Conservation (phyloP, 2,113 vertebrate species). For the Podiceps cristatus region DNA sequence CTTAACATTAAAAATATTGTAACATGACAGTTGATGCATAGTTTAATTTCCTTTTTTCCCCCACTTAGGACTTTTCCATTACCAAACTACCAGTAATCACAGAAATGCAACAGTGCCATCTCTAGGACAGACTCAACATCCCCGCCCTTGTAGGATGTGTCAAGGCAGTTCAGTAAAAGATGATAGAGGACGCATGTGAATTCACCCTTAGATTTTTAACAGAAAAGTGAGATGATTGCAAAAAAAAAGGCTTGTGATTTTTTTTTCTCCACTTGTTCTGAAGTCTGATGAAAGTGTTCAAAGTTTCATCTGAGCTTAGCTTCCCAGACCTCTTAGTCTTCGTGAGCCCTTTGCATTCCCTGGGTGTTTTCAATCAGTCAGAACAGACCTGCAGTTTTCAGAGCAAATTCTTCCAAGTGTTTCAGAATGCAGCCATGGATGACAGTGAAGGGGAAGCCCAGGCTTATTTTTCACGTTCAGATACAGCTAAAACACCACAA, state of each 20-base stretch:
- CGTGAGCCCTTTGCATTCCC: background rate
- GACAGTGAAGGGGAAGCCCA: background rate
- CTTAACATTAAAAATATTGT: background rate
- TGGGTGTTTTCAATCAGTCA: background rate
- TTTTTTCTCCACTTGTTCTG: background rate
- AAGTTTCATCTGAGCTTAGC: background rate
- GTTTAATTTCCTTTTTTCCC: slow-evolving; percentile 23
- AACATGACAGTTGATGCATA: background rate
- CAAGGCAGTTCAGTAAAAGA: background rate
- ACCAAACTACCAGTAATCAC: background rate
- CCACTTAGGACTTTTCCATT: background rate
- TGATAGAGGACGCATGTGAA: background rate
- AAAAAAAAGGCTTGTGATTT: background rate
- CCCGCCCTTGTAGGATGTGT: background rate
- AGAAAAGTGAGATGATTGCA: background rate
- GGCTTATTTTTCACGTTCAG: background rate
- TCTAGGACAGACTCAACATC: slow-evolving; percentile 47
- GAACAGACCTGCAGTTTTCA: background rate
- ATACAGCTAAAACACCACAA: background rate
- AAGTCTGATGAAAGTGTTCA: background rate
- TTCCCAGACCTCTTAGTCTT: background rate
- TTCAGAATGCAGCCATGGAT: background rate
- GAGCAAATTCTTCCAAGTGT: slow-evolving; percentile 1
- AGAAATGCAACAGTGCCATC: slow-evolving; percentile 76
- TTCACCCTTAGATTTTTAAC: background rate